These are phyloP conservation scores for Hedychridium roseum DNA, from an alignment of 2,888 invertebrate genomes.

Conservation along the genomic window DNA sequence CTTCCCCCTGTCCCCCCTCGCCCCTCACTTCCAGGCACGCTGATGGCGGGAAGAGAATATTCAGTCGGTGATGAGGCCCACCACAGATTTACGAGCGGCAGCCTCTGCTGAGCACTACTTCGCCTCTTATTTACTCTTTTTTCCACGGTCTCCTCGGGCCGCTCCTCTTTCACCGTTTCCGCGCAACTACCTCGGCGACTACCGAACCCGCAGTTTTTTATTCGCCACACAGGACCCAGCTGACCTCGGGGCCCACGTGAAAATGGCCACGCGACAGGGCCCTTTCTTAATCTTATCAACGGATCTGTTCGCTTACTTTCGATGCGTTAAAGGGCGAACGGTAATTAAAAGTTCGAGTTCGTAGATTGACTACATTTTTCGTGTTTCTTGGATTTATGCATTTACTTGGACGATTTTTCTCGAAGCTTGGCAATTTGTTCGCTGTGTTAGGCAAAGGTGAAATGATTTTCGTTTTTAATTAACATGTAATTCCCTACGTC, in stretches of 20 bases:
- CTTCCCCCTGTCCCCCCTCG: no score
- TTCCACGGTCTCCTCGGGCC: constrained; percentile 22
- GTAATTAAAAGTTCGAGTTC: no score
- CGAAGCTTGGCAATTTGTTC: no score
- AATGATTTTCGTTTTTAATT: no score
- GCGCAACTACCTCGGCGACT: constrained; percentile 26
- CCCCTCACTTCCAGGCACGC: neutral
- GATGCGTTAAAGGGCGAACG: no score
- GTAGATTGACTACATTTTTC: no score
- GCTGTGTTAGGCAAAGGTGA: no score
- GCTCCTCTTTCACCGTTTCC: constrained; percentile 28
- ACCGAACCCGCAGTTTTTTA: constrained; percentile 37
- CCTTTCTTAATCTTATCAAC: no score
- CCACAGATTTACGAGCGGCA: constrained; percentile 59
- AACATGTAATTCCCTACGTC: no score
- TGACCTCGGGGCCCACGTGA: constrained; percentile 29
- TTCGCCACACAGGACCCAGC: constrained; percentile 6
- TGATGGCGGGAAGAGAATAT: constrained; percentile 37
- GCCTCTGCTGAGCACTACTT: constrained; percentile 46
- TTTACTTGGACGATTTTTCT: no score
- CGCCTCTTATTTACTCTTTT: constrained; percentile 48
- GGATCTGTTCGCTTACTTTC: no score
- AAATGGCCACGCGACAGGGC: constrained; percentile 57
- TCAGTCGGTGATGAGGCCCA: constrained; percentile 55
- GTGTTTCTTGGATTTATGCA: no score